A percentile compares a stretch with the other conserved stretches of the same genome.
Conservation (phyloP, 2,888 invertebrate species). For the Drosophila kanekoi region DNA sequence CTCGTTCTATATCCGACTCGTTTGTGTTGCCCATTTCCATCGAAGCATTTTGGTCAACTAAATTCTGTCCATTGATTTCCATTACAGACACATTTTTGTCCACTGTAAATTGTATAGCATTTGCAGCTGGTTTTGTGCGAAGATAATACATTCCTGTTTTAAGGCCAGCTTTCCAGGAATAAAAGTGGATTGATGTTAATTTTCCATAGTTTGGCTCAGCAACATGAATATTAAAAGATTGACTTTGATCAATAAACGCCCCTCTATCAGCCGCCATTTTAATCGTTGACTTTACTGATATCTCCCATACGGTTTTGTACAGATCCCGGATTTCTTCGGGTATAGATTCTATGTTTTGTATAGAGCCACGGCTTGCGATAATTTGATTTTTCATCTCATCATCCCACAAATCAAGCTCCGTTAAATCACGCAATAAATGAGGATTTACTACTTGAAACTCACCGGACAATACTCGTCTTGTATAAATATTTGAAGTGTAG, state of each 20-base stretch:
- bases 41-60: constrained; percentile 21
- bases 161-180: constrained; percentile 97
- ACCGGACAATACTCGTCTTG: constrained; percentile 96
- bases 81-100: constrained; percentile 90
- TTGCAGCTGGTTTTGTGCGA: constrained; percentile 97
- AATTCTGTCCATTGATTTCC: constrained; percentile 44
- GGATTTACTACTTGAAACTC: constrained; percentile 99
- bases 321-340: constrained; percentile 93
- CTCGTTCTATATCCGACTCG: constrained; percentile 64
- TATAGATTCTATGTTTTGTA: constrained; percentile 94
- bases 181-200: constrained; percentile 99
- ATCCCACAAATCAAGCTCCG: constrained; percentile 96
- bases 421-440: constrained; percentile 96
- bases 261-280: constrained; percentile 99
- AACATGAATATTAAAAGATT: constrained; percentile 98
- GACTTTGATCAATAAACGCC: constrained; percentile 99
- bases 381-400: constrained; percentile 98
- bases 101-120: constrained; percentile 98
- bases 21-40: constrained; percentile 7
- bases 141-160: constrained; percentile 99
- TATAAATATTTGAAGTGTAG: constrained; percentile 98
- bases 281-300: constrained; percentile 95
- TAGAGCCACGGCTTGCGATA: constrained; percentile 95
- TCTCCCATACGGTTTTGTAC: constrained; percentile 99
- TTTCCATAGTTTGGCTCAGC: constrained; percentile 97